Evolutionary conservation across 2,113 vertebrate genomes (phyloP), one percentile per base, ranked within the genome.

Genomic region (Actenoides hombroni): DNA sequence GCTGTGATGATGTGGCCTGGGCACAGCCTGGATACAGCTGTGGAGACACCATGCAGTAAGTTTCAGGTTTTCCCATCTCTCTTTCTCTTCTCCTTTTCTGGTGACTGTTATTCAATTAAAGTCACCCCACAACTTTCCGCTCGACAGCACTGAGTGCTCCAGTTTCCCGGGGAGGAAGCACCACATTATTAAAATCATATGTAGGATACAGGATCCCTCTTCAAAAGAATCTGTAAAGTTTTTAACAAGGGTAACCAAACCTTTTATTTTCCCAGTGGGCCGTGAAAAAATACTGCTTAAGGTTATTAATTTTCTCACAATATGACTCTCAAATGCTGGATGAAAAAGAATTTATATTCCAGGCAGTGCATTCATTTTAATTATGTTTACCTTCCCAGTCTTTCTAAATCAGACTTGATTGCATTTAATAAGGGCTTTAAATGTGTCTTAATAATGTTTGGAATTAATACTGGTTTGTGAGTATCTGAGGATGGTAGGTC

Each of bases 391-490:
- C 92, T 97, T 96, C 80, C 93, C 86, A 95, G 49, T 94, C 81
- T 94, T 79, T 97, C 92, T 89, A 95, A 98, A 97, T 97, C 94
- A 97, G 86, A 95, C 60, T 96, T 98, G 96, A 97, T 97, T 98
- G 80, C 71, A 94, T 97, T 97, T 97, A 97, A 97, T 98, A 97
- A 95, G 81, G 57, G 86, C 57, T 96, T 96, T 96, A 95, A 80
- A 90, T 83, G 81, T 95, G 83, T 87, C 67, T 96, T 97, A 97
- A 95, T 96, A 96, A 92, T 81, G 94, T 85, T 95, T 95, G 95
- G 89, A 97, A 97, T 98, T 97, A 98, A 97, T 97, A 90, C 86
- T 88, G 86, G 86, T 90, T 91, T 85, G 82, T 92, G 74, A 94
- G 96, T 84, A 54, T 39, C 48, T 75, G 95, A 93, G 78, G 83